phyloP scores from a whole-genome alignment of 2,113 vertebrate genomes.

The Turnix velox region DNA sequence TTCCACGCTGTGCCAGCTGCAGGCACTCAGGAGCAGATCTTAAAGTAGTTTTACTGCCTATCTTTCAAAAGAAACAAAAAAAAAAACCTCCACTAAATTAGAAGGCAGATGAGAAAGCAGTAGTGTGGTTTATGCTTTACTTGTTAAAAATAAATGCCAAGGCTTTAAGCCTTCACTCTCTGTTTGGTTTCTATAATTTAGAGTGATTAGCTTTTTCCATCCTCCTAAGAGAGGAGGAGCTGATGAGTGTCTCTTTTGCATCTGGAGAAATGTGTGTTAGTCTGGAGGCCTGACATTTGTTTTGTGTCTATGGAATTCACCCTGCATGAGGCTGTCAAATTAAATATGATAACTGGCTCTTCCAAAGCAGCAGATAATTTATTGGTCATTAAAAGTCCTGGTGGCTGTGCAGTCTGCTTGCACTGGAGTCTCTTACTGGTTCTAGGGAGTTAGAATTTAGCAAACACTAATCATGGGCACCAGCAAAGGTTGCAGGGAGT shows the following conservation, averaged over 20 bases:
- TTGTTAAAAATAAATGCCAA: conserved; percentile 13
- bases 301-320: conserved; percentile 26
- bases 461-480: neutral
- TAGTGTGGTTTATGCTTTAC: conserved; percentile 1
- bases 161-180: neutral
- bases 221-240: neutral
- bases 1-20: neutral
- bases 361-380: conserved; percentile 34
- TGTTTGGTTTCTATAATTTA: conserved; percentile 36
- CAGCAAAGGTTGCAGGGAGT: neutral
- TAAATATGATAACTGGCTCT: conserved; percentile 36
- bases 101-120: neutral
- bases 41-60: neutral
- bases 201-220: conserved; percentile 36
- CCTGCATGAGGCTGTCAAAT: conserved; percentile 41
- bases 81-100: neutral
- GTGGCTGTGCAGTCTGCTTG: neutral
- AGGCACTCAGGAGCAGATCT: neutral
- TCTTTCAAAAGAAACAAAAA: neutral
- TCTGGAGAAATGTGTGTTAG: neutral
- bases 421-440: neutral
- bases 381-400: conserved; percentile 27
- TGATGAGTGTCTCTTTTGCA: neutral
- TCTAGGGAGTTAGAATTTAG: neutral
- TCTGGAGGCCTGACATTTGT: conserved; percentile 3